phyloP scores from a whole-genome alignment of 1,140 invertebrate species.

The Fopius arisanus region DNA sequence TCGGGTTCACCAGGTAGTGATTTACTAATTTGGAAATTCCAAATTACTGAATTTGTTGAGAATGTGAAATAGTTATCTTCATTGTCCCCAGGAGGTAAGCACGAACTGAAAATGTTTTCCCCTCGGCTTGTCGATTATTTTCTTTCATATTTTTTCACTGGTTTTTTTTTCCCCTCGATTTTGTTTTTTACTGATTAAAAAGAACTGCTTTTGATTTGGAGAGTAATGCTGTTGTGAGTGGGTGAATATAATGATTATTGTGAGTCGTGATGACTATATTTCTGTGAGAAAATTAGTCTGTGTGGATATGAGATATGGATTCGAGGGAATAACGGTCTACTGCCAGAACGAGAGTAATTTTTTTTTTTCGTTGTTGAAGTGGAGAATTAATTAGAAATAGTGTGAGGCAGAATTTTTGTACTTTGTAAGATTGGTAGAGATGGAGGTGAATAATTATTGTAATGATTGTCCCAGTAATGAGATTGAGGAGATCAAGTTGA shows the following conservation, averaged over 20 bases:
- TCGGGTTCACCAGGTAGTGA: background rate
- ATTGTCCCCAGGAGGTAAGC: slow-evolving; percentile 58
- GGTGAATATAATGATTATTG: background rate
- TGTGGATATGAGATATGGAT: background rate
- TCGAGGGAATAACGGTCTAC: background rate
- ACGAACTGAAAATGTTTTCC: slow-evolving; percentile 47
- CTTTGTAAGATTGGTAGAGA: background rate
- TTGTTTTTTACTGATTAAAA: background rate
- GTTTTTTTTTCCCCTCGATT: background rate
- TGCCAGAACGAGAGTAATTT: background rate
- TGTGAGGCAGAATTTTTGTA: slow-evolving; percentile 15
- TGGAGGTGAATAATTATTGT: background rate
- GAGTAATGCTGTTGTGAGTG: background rate
- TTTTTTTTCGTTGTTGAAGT: background rate
- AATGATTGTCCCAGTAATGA: slow-evolving; percentile 7
- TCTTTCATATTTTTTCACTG: slow-evolving; percentile 43
- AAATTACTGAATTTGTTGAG: background rate
- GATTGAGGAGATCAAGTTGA: background rate
- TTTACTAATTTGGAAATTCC: background rate
- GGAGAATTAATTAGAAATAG: background rate
- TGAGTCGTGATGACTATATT: slow-evolving; percentile 5
- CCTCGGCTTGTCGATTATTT: slow-evolving; percentile 45
- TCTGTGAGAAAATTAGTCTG: background rate
- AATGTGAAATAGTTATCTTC: background rate
- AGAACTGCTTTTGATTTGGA: background rate